These are phyloP conservation scores for Agonum fuliginosum DNA, from an alignment of 2,888 invertebrate genomes.

Conservation along the genomic window DNA sequence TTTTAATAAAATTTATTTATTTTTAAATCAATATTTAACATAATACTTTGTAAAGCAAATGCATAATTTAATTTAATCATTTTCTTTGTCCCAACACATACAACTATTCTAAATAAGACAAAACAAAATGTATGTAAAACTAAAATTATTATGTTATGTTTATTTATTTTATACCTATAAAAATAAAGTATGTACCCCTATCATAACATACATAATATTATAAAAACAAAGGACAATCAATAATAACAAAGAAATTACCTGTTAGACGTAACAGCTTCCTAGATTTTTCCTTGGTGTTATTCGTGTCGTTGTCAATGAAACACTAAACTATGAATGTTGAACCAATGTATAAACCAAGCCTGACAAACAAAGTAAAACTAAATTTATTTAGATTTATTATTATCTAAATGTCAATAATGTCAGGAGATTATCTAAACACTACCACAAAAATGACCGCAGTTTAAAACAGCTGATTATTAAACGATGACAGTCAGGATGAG, in stretches of 20 bases:
- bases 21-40: no score
- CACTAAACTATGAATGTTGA: background rate
- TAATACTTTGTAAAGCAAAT: no score
- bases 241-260: slow-evolving; percentile 31
- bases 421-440: slow-evolving; percentile 23
- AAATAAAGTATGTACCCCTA: no score
- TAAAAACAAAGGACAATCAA: background rate
- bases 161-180: background rate
- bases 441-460: slow-evolving; percentile 2
- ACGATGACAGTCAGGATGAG: background rate
- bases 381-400: slow-evolving; percentile 11
- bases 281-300: background rate
- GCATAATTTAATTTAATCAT: no score
- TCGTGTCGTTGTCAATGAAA: background rate
- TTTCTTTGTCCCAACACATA: no score
- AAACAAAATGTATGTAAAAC: no score
- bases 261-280: background rate
- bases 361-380: background rate
- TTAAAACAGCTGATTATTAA: slow-evolving; percentile 17
- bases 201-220: background rate
- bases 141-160: no score
- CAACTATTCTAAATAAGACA: no score
- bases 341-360: background rate
- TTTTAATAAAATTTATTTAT: no score
- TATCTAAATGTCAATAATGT: slow-evolving; percentile 22